Evolutionary conservation across 2,888 invertebrate genomes (phyloP).

Genomic region (Platycheirus rosarum): DNA sequence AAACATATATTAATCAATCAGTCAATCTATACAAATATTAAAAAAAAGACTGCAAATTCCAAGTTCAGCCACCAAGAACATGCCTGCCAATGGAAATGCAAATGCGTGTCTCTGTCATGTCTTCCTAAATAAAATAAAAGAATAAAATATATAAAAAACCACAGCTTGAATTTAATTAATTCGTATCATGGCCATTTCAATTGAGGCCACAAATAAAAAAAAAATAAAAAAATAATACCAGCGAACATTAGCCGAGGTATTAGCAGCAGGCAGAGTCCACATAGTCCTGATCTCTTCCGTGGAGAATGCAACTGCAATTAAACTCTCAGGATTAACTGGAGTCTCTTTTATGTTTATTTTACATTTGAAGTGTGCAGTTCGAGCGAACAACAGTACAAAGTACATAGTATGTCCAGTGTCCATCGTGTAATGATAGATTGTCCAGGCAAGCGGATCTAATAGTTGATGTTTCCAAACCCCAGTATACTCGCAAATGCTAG

Average conservation of each 20-base stretch:
- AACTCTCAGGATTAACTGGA: conserved; percentile 60
- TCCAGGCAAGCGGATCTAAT: conserved; percentile 72
- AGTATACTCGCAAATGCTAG: conserved; percentile 58
- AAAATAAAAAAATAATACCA: conserved; percentile 9
- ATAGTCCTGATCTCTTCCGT: conserved; percentile 39
- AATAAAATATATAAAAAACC: conserved; percentile 4
- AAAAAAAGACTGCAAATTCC: neutral
- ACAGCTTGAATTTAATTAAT: conserved; percentile 71
- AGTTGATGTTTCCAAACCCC: conserved; percentile 60
- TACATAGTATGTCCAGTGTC: no score
- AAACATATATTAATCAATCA: no score
- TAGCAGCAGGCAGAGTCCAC: conserved; percentile 42
- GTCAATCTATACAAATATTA: no score
- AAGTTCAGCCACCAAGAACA: conserved; percentile 51
- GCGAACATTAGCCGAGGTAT: conserved; percentile 53
- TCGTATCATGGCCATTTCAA: conserved; percentile 58
- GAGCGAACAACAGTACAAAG: conserved; percentile 44
- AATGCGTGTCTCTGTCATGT: conserved; percentile 64
- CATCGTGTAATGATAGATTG: conserved; percentile 73
- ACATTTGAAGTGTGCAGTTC: conserved; percentile 21
- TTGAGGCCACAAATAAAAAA: conserved; percentile 59
- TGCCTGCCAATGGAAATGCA: conserved; percentile 36
- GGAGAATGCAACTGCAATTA: conserved; percentile 71
- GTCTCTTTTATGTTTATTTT: conserved; percentile 22
- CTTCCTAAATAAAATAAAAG: conserved; percentile 18